Evolutionary conservation across 2,888 invertebrate genomes (phyloP), one percentile per base, ranked within the genome.

Genomic region (Ferrisia virgata): DNA sequence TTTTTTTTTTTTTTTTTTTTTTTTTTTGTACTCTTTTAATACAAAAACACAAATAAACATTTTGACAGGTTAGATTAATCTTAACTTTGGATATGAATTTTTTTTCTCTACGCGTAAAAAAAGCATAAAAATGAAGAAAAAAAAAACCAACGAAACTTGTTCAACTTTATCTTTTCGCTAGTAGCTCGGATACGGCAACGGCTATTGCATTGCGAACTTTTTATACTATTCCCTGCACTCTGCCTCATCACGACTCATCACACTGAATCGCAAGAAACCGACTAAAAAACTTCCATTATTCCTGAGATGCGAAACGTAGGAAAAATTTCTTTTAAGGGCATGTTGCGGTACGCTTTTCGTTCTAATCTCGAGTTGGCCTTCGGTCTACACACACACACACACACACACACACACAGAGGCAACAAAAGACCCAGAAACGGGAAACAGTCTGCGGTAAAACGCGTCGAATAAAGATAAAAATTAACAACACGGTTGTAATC

Each of bases 11-110:
- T 53, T 53, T 53, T 53, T 53, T n/a, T 72, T 72, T 33, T 33
- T 72, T 33, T 25, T 72, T 72, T 33, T 8, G 15, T 72, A 8
- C 25, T 72, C n/a, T 33, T 33, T 33, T 33, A 72, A 72, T 72
- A 72, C 72, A 33, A 72, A n/a, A 33, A 72, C 33, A 31, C 31
- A 72, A 72, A 72, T 72, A 72, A 72, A 72, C 72, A 72, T 72
- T 72, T 72, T 72, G 72, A 72, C 33, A 72, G 72, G 72, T 72
- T 72, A 72, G 72, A 72, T 72, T 72, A 72, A 72, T 72, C 72
- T 72, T 33, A 72, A 72, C 72, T 72, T 33, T 15, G 13, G 72
- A 6, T 72, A 72, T 33, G 72, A 72, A 31, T 72, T 72, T 28
- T 33, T 33, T n/a, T 28, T 11, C 31, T 4, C 8, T 15, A 15